Evolutionary conservation across 2,113 vertebrate genomes (phyloP).

Genomic region (Poecile atricapillus): DNA sequence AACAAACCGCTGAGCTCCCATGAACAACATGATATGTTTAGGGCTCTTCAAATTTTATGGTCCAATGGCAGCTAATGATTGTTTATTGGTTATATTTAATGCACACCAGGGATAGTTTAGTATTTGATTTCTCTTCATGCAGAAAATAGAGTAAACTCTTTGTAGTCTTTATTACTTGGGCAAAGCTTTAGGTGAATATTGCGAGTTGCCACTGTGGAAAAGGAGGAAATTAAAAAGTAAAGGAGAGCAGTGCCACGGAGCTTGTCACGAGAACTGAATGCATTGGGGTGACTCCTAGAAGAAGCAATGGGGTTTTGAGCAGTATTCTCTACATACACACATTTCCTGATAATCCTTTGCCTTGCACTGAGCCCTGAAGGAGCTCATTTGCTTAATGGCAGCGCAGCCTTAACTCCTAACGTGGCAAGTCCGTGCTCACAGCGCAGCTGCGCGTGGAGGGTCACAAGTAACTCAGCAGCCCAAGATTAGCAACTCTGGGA

Average conservation of each 20-base stretch:
- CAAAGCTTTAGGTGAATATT: slow-evolving; percentile 1
- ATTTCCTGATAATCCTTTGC: neutral
- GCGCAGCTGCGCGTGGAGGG: neutral
- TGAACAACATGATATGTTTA: slow-evolving; percentile 24
- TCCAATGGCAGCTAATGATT: slow-evolving; percentile 43
- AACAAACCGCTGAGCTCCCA: neutral
- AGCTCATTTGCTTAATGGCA: neutral
- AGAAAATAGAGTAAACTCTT: slow-evolving; percentile 59
- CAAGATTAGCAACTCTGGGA: slow-evolving; percentile 32
- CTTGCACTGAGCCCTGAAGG: neutral
- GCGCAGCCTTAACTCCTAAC: neutral
- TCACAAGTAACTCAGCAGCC: neutral
- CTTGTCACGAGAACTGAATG: neutral
- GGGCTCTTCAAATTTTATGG: slow-evolving; percentile 30
- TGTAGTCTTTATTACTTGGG: slow-evolving; percentile 34
- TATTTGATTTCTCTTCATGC: slow-evolving; percentile 43
- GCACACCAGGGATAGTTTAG: slow-evolving; percentile 38
- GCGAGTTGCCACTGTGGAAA: neutral
- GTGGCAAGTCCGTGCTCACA: neutral
- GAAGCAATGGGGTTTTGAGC: neutral
- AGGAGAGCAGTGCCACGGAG: neutral
- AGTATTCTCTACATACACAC: neutral
- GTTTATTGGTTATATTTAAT: slow-evolving; percentile 66
- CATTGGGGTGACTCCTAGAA: neutral
- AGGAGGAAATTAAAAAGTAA: slow-evolving; percentile 36